Base-by-base conservation (phyloP, 2,888 invertebrate species). In the Agrypnus murinus region DNA sequence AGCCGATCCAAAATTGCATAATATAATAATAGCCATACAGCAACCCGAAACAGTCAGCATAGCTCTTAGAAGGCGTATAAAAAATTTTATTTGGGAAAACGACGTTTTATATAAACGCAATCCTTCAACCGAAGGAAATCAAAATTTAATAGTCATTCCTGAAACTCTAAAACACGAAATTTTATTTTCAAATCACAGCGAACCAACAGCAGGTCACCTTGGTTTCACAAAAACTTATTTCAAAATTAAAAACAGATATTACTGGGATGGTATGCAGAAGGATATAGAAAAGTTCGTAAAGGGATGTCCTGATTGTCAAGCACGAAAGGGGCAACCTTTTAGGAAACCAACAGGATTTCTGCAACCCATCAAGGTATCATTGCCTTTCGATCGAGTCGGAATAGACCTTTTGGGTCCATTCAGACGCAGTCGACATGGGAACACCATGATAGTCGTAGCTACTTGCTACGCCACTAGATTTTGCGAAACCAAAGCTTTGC, bases 401-500 rank as follows among this genome's bases (percentile, higher is more conserved):
- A 59, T 65, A 17, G 65, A 65, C 25, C 12, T 46, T 9, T 36
- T 65, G 45, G 65, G 58, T 10, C 65, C 65, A 19, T 65, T 65
- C 45, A n/a, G n/a, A n/a, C 38, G 40, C 8, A 38, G n/a, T n/a
- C n/a, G n/a, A n/a, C n/a, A n/a, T n/a, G 59, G 25, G 2, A 25
- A 25, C 25, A 25, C 25, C 25, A 25, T 25, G 25, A 25, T 25
- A 25, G 65, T 79, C 1, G 77, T 80, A 4, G 77, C 78, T 0
- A 78, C 77, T 1, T 78, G 78, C 53, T 80, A 77, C 36, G 76
- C 78, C 3, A 77, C 79, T 0, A 34, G 76, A n/a, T 80, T 71
- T 65, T 73, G 72, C 25, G 25, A 25, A 25, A 25, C 25, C 25
- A 25, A 25, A 5, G 25, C 25, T 5, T 5, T 25, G 5, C 34